Evolutionary conservation across 2,113 vertebrate species (phyloP).

Genomic region (Anseranas semipalmata): DNA sequence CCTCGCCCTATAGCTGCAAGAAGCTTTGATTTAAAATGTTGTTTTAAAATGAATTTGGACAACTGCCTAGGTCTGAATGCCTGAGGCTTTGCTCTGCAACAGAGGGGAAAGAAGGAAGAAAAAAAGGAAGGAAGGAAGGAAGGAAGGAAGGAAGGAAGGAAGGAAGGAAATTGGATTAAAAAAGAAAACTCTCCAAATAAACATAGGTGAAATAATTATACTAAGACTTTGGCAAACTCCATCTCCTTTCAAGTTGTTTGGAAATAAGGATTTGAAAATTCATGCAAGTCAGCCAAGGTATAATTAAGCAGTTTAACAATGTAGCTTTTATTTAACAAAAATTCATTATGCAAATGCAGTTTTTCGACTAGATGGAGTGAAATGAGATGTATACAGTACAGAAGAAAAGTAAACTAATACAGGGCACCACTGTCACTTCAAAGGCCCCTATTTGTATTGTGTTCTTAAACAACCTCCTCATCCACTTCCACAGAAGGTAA

Average conservation of each 20-base stretch:
- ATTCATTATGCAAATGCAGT: neutral
- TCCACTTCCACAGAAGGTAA: neutral
- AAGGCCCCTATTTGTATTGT: neutral
- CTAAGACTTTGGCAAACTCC: neutral
- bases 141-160: neutral
- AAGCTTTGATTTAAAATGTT: constrained; percentile 34
- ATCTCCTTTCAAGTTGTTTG: neutral
- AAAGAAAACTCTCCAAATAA: neutral
- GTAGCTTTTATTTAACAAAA: constrained; percentile 27
- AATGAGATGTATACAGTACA: neutral
- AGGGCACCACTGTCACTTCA: neutral
- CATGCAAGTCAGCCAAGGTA: neutral
- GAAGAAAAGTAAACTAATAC: neutral
- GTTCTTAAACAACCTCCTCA: neutral
- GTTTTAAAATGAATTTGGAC: constrained; percentile 54
- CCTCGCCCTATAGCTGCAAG: neutral
- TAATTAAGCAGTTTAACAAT: constrained; percentile 28
- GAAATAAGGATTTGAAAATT: constrained; percentile 38
- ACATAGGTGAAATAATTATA: constrained; percentile 13
- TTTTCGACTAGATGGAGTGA: neutral
- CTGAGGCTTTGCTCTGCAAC: neutral
- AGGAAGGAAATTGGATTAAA: neutral
- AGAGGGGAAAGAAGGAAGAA: neutral
- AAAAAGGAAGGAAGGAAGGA: neutral
- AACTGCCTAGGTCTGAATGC: constrained; percentile 14